phyloP scores from a whole-genome alignment of 2,113 vertebrate species.

The Malurus cyaneus region DNA sequence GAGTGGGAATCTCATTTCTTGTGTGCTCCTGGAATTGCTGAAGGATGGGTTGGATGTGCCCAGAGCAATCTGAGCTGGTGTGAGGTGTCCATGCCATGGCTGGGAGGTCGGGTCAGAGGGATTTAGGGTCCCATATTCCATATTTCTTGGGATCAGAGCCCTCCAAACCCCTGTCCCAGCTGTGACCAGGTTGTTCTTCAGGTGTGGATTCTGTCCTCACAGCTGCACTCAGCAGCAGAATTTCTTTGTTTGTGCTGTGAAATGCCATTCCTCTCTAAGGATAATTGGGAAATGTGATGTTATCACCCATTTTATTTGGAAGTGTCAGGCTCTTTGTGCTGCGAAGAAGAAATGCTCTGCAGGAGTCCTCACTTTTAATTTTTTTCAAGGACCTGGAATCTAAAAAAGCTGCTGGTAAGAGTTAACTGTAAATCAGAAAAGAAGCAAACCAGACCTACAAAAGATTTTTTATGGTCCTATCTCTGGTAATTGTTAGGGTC shows the following conservation, averaged over 20 bases:
- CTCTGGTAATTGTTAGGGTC: background rate
- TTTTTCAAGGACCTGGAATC: background rate
- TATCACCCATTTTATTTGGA: background rate
- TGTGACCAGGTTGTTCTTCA: background rate
- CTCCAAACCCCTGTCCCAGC: fast-evolving
- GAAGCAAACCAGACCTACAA: background rate
- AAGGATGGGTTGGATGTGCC: too few relatives aligned
- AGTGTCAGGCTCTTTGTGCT: background rate
- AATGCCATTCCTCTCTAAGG: background rate
- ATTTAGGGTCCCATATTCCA: background rate
- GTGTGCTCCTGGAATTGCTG: background rate
- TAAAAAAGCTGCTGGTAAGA: background rate
- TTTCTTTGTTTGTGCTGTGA: background rate
- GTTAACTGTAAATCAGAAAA: background rate
- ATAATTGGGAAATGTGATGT: background rate
- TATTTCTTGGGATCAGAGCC: background rate
- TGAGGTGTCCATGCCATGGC: fast-evolving
- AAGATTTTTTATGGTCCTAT: background rate
- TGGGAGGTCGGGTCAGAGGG: background rate
- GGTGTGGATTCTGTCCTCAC: background rate
- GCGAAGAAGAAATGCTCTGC: background rate
- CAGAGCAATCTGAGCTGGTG: too few relatives aligned
- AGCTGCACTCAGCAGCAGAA: background rate
- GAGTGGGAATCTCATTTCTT: background rate
- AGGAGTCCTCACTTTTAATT: background rate